A percentile compares a stretch with the other conserved stretches of the same genome.
phyloP scores from a whole-genome alignment of 2,113 vertebrate genomes.

The Mesocricetus auratus region DNA sequence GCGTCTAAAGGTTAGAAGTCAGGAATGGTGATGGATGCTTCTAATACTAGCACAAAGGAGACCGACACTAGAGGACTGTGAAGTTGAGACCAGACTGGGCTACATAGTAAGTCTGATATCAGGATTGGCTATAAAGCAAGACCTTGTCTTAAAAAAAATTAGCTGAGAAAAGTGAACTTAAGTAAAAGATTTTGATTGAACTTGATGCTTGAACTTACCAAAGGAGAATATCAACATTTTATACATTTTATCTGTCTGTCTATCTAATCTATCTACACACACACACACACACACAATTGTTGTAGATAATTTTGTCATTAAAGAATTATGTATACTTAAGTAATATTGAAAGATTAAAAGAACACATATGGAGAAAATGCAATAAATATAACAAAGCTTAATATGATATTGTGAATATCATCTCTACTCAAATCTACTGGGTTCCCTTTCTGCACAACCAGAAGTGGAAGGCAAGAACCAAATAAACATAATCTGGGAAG shows the following conservation, averaged over 20 bases:
- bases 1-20: not conserved
- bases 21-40: not conserved
- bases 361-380: not conserved
- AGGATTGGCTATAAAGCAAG: not conserved
- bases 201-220: not conserved
- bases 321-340: not conserved
- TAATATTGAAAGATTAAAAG: constrained; percentile 14
- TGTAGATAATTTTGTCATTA: not conserved
- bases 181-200: not conserved
- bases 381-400: not conserved
- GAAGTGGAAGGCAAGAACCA: not conserved
- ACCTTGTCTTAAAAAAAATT: not conserved
- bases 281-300: not conserved
- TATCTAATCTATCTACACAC: not conserved
- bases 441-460: not conserved
- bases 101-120: not conserved
- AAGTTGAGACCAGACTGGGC: not conserved
- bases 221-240: not conserved
- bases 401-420: not conserved
- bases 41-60: not conserved
- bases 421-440: not conserved
- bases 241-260: too few relatives aligned
- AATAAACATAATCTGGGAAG: not conserved
- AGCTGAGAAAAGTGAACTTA: not conserved
- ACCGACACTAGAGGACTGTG: not conserved